phyloP scores from a whole-genome alignment of 2,888 invertebrate species.

The Drosophila atripex region DNA sequence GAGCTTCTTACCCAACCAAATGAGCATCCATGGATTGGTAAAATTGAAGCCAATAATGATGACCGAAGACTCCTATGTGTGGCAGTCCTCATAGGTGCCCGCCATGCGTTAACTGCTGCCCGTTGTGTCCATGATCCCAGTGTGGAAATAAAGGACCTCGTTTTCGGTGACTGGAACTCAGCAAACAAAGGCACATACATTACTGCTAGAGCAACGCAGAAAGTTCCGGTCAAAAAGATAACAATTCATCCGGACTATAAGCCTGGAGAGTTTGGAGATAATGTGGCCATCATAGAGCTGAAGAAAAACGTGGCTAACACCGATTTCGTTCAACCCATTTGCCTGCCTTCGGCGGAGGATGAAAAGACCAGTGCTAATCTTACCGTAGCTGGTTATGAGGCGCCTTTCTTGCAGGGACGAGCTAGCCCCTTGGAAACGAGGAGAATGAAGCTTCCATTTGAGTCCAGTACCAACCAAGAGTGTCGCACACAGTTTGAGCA shows the following conservation, averaged over 20 bases:
- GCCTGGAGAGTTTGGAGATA: background rate
- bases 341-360: conserved; percentile 10
- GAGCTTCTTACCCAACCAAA: background rate
- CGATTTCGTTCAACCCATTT: conserved; percentile 19
- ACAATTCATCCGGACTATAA: conserved; percentile 6
- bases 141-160: background rate
- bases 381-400: background rate
- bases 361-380: background rate
- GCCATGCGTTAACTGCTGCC: conserved; percentile 16
- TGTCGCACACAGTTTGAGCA: background rate
- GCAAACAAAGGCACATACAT: conserved; percentile 2
- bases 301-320: background rate
- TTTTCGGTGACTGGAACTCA: conserved; percentile 24
- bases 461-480: background rate
- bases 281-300: conserved; percentile 17
- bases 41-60: background rate
- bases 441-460: conserved; percentile 5
- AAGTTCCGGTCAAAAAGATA: background rate
- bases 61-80: background rate
- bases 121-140: conserved; percentile 6
- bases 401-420: background rate
- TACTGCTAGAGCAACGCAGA: background rate
- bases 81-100: conserved; percentile 21
- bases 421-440: no score
- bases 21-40: conserved; percentile 31